Evolutionary conservation across 1,140 invertebrate species (phyloP).

Genomic region (Papilio polyxenes): DNA sequence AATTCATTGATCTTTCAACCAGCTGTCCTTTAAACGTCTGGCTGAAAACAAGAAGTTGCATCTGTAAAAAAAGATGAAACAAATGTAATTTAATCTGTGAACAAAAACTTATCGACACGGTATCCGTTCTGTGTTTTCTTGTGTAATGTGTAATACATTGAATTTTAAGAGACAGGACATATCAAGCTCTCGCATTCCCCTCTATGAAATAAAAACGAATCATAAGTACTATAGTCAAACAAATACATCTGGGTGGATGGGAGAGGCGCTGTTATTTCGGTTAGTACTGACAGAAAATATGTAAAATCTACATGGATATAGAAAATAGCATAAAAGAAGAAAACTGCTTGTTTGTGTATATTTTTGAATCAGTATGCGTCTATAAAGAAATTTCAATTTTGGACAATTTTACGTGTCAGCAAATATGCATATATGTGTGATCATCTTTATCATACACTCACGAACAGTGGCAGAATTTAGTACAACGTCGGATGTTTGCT

Average conservation of each 20-base stretch:
- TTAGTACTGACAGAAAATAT: too few species aligned
- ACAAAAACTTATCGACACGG: conserved; percentile 17
- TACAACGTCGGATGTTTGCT: neutral
- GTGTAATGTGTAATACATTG: neutral
- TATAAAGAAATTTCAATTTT: too few species aligned
- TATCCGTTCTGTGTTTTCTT: neutral
- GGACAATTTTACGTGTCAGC: too few species aligned
- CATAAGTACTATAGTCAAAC: too few species aligned
- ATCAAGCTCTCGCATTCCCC: neutral
- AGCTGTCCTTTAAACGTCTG: neutral
- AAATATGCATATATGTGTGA: too few species aligned
- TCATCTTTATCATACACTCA: neutral
- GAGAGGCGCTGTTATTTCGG: too few species aligned
- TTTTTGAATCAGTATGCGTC: too few species aligned
- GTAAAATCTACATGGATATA: too few species aligned
- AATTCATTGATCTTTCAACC: conserved; percentile 8
- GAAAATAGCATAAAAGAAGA: too few species aligned
- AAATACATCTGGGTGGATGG: too few species aligned
- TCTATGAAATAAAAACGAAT: too few species aligned
- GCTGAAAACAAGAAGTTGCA: neutral
- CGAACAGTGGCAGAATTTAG: neutral
- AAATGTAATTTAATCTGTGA: neutral
- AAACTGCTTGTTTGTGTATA: too few species aligned
- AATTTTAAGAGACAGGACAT: neutral
- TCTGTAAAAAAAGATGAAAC: neutral